Evolutionary conservation across 2,113 vertebrate species (phyloP), one percentile per base, ranked within the genome.

Genomic region (Rissa tridactyla): DNA sequence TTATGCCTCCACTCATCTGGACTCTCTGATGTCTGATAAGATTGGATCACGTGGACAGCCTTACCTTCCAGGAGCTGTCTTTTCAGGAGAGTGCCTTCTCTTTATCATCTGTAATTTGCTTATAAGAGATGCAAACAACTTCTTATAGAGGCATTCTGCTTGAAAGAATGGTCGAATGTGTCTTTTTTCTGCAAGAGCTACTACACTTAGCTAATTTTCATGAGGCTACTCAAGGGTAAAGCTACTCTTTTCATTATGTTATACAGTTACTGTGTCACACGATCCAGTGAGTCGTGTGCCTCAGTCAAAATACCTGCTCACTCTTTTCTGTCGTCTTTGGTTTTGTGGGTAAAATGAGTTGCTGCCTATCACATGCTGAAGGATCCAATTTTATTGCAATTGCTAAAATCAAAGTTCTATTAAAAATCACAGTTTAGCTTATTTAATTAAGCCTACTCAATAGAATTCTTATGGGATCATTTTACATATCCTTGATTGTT

Each of bases 391-490:
- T 84, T 79, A 70, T 32, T 86, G 19, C 40, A 51, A 23, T 54
- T 92, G 11, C 75, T 84, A 92, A 90, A 88, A 87, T 55, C 21
- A 47, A 71, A 65, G 29, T 79, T 86, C 73, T 66, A 62, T 62
- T 96, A 70, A 65, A 90, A 89, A 70, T 29, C 62, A 25, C 20
- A 38, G 57, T 61, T 77, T 47, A 82, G 21, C 66, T 69, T 85
- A 92, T 82, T 91, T 92, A 79, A 72, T 88, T 87, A 85, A 96
- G 34, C n/a, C 51, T 88, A 64, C 55, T 90, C 57, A 79, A 26
- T 23, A 16, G 36, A 91, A 78, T 78, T 79, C 55, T 88, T 86
- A 49, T 22, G 36, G 61, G 44, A 87, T 92, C 65, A 36, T 84
- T 46, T 95, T 58, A 87, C 4, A 2, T 22, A 25, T 91, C 51